Base-by-base conservation (phyloP, 2,113 vertebrate species). In the Elanoides forficatus region DNA sequence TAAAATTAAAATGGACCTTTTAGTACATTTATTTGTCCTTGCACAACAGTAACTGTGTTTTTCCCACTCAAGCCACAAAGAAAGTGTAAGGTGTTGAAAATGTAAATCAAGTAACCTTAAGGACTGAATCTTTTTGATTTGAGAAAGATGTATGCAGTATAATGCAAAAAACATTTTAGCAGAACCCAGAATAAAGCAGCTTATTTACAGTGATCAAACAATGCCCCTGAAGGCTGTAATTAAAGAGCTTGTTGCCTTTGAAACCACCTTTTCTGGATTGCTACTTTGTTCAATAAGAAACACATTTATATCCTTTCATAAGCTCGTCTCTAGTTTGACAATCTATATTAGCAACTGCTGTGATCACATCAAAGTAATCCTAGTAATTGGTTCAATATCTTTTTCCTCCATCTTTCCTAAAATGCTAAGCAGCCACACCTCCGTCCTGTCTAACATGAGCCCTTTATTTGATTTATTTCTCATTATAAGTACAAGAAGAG, bases 161-260 rank as follows among this genome's bases (percentile, higher is more conserved):
- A 96, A 90, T 93, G 88, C 70, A 96, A 95, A 85, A 96, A 96
- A 38, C 72, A 88, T 97, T 63, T 95, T 93, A 97, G 70, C 93
- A 96, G 91, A 95, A 97, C 56, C 67, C 50, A 91, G 95, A 98
- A 98, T 67, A 97, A 98, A 96, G 76, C 53, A 96, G 74, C 79
- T 96, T 97, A 93, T 98, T 98, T 97, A 96, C 88, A 85, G 83
- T 95, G 97, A 98, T 98, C 97, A 98, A 97, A 96, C 90, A 96
- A 94, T 30, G 15, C 40, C 97, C 96, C 97, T 93, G 90, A 97
- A 98, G 93, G 92, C 75, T 97, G 75, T 92, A 97, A 98, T 98
- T 98, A 98, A 98, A 97, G 74, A 96, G 32, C 84, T 86, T 82
- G 86, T 91, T 97, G 96, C 82, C 92, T 98, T 98, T 97, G 97